Conservation (phyloP, 35 echinoderm and acorn worm species). For the Holothuria glaberrima region DNA sequence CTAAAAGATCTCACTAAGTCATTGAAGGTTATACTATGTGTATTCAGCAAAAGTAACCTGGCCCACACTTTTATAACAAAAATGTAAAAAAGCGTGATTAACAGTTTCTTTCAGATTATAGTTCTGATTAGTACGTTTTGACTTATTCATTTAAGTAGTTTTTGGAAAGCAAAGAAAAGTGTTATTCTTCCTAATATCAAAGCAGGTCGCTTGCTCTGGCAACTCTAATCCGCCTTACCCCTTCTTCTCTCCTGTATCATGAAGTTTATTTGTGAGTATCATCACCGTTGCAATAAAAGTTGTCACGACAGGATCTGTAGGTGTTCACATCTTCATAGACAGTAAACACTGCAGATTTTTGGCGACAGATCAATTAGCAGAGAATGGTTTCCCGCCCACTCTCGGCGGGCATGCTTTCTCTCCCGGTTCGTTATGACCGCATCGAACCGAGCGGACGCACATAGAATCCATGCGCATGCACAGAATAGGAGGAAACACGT, state of each 20-base stretch:
- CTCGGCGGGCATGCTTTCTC: conserved; percentile 39
- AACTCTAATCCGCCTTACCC: not conserved
- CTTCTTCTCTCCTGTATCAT: not conserved
- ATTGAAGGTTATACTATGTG: too few species aligned
- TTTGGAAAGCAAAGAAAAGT: too few species aligned
- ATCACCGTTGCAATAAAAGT: not conserved
- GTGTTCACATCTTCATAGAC: conserved; percentile 32
- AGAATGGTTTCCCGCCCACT: conserved; percentile 56
- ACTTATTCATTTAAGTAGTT: too few species aligned
- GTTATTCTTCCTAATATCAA: too few species aligned
- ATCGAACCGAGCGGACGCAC: conserved; percentile 35
- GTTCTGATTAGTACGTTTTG: too few species aligned
- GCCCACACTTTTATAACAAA: too few species aligned
- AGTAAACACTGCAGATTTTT: conserved; percentile 27
- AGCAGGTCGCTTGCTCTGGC: conserved; percentile 6
- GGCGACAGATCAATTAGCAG: conserved; percentile 56
- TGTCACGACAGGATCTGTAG: conserved; percentile 31
- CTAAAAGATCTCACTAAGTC: too few species aligned
- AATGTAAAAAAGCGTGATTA: too few species aligned
- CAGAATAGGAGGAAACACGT: too few species aligned
- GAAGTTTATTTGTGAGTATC: conserved; percentile 38
- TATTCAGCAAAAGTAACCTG: too few species aligned
- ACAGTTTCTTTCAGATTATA: too few species aligned
- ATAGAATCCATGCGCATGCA: too few species aligned
- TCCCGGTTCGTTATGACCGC: conserved; percentile 57